Conservation (phyloP, 30 jellyfish, hydroid and myxozoan genomes). For the Sanderia malayensis region DNA sequence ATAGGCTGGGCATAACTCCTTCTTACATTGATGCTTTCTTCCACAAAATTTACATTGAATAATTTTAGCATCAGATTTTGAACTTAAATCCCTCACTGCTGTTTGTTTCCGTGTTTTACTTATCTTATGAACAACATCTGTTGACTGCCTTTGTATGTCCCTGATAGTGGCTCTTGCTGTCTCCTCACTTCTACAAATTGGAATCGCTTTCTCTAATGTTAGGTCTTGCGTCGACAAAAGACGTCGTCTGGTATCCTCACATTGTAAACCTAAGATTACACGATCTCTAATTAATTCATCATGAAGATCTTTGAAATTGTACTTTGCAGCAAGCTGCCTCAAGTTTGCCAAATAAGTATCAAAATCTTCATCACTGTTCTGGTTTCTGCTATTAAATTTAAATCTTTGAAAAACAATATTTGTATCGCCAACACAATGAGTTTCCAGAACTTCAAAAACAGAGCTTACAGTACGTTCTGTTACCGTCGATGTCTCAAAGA, state of each 20-base stretch:
- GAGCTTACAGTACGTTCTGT: constrained; percentile 23
- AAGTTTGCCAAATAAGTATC: constrained; percentile 31
- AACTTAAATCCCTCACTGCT: constrained; percentile 36
- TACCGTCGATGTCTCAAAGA: constrained; percentile 33
- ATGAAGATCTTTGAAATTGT: constrained; percentile 34
- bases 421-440: constrained; percentile 30
- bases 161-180: constrained; percentile 48
- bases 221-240: constrained; percentile 48
- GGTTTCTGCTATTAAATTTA: constrained; percentile 33
- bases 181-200: constrained; percentile 50
- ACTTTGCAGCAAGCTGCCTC: constrained; percentile 47
- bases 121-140: constrained; percentile 49
- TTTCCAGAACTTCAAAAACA: constrained; percentile 24
- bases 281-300: constrained; percentile 40
- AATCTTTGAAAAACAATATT: no score
- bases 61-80: constrained; percentile 32
- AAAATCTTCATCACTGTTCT: constrained; percentile 31
- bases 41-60: constrained; percentile 38
- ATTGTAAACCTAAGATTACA: constrained; percentile 25
- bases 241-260: constrained; percentile 34
- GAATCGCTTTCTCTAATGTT: constrained; percentile 33
- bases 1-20: constrained; percentile 48
- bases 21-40: constrained; percentile 43
- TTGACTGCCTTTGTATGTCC: constrained; percentile 46
- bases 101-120: constrained; percentile 46